Conservation (phyloP, 2,113 vertebrate genomes). For the Argyrosomus japonicus region DNA sequence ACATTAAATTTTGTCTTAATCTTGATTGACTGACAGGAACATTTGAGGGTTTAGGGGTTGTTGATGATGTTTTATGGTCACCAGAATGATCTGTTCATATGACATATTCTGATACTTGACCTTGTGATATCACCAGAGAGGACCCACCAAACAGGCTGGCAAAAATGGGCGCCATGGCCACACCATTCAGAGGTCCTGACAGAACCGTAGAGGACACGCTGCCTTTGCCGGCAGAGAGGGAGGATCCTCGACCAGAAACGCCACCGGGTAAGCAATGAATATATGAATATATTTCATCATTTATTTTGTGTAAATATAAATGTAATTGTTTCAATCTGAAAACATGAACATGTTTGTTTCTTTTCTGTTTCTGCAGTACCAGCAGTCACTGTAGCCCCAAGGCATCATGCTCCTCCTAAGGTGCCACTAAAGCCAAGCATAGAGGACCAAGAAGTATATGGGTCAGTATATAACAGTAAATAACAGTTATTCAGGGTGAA, state of each 20-base stretch:
- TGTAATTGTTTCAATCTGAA: neutral
- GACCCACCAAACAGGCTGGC: constrained; percentile 87
- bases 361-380: constrained; percentile 28
- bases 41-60: neutral
- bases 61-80: neutral
- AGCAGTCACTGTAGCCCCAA: constrained; percentile 56
- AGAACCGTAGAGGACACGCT: constrained; percentile 67
- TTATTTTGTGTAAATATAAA: neutral
- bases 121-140: constrained; percentile 82
- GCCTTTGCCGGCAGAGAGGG: constrained; percentile 69
- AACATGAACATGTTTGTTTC: neutral
- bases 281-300: neutral
- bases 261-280: constrained; percentile 75
- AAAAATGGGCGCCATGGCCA: constrained; percentile 92
- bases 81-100: neutral
- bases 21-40: neutral
- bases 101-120: neutral
- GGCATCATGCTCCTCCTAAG: constrained; percentile 81
- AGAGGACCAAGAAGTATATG: constrained; percentile 94
- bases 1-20: neutral
- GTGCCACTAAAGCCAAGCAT: constrained; percentile 87
- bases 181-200: constrained; percentile 86
- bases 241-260: constrained; percentile 84
- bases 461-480: constrained; percentile 80
- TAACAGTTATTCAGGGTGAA: neutral